A percentile compares a stretch with the other conserved stretches of the same genome.
These are phyloP conservation scores for Passer domesticus DNA, from an alignment of 2,113 vertebrate species.

Conservation along the genomic window DNA sequence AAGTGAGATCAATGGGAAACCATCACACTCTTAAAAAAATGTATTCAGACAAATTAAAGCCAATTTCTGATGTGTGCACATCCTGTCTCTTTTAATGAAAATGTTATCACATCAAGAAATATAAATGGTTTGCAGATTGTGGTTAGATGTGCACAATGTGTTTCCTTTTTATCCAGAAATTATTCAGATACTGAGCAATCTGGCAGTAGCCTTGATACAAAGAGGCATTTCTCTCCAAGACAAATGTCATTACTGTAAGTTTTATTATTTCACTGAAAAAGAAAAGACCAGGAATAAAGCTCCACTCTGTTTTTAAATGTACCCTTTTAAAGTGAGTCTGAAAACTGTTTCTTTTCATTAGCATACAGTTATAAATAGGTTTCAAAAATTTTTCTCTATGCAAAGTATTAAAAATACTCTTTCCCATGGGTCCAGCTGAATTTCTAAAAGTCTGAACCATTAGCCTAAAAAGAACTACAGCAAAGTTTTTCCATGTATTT, in stretches of 20 bases:
- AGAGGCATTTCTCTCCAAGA: neutral
- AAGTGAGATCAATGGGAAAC: slow-evolving; percentile 33
- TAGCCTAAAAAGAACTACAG: slow-evolving; percentile 12
- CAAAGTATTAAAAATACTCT: slow-evolving; percentile 47
- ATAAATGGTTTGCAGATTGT: neutral
- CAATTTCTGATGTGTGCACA: neutral
- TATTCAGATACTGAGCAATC: neutral
- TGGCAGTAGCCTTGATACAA: neutral
- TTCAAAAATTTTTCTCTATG: slow-evolving; percentile 1
- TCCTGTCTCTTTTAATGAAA: slow-evolving; percentile 2
- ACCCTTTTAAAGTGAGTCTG: slow-evolving; percentile 14
- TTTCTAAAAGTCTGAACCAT: slow-evolving; percentile 3
- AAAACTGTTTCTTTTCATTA: slow-evolving; percentile 42
- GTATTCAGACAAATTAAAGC: neutral
- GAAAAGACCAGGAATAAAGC: slow-evolving; percentile 1
- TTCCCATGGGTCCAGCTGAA: slow-evolving; percentile 14
- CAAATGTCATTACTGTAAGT: neutral
- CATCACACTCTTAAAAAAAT: neutral
- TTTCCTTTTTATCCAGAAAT: neutral
- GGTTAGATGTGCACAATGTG: neutral
- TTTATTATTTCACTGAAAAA: slow-evolving; percentile 17
- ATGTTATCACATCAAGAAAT: neutral
- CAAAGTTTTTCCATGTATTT: slow-evolving; percentile 26
- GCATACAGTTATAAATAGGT: slow-evolving; percentile 43
- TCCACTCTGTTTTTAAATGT: slow-evolving; percentile 42